Conservation (phyloP, 2,797 vertebrate genomes). For the Nyctibius grandis region DNA sequence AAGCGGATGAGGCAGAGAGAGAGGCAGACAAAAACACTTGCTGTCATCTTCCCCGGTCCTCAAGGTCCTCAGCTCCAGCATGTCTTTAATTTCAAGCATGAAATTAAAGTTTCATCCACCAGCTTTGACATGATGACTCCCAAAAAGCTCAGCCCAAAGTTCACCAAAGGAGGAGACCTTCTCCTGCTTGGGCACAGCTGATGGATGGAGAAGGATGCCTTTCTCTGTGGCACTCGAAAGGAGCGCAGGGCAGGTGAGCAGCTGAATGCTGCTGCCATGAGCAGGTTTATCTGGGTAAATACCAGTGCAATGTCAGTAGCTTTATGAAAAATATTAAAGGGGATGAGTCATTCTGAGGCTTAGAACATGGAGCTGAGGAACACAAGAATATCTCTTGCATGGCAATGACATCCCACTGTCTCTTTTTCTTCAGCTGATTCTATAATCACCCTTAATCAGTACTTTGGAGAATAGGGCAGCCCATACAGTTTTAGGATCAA, state of each 20-base stretch:
- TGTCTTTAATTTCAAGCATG: neutral
- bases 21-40: accelerated
- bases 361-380: neutral
- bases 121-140: neutral
- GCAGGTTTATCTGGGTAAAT: neutral
- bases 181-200: neutral
- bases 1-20: neutral
- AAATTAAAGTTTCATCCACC: neutral
- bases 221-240: accelerated
- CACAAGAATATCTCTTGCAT: neutral
- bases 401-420: neutral
- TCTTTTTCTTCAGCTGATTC: neutral
- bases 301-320: neutral
- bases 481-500: neutral
- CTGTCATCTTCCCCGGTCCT: neutral
- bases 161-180: neutral
- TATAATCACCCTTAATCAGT: neutral
- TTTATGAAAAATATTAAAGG: neutral
- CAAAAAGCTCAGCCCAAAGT: neutral
- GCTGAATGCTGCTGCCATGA: neutral
- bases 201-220: neutral
- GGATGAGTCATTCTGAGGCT: slow-evolving; percentile 9
- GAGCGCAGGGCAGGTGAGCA: neutral
- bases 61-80: neutral
- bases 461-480: neutral